phyloP scores from a whole-genome alignment of 2,888 invertebrate genomes.

The Helleia helle region DNA sequence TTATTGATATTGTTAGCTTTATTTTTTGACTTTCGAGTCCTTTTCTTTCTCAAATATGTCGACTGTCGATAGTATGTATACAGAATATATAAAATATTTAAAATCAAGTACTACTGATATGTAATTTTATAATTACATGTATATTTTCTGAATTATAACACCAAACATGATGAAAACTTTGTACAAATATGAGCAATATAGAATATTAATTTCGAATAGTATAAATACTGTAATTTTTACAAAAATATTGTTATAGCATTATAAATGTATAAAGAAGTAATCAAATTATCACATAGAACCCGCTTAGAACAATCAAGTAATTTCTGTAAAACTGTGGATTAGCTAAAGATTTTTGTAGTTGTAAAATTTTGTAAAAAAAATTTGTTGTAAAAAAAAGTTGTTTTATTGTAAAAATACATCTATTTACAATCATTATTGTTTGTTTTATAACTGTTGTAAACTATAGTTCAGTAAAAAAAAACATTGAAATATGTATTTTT shows the following conservation, averaged over 20 bases:
- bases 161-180: conserved; percentile 71
- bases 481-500: not conserved
- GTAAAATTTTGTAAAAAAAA: conserved; percentile 2
- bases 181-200: conserved; percentile 74
- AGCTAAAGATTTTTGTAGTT: conserved; percentile 4
- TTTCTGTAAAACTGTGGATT: conserved; percentile 1
- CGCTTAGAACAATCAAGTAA: conserved; percentile 35
- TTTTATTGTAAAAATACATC: conserved; percentile 3
- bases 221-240: conserved; percentile 49
- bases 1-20: conserved; percentile 10
- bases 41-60: conserved; percentile 21
- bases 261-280: conserved; percentile 49
- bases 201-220: conserved; percentile 54
- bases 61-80: conserved; percentile 12
- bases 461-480: no score
- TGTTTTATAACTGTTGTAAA: not conserved
- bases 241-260: conserved; percentile 58
- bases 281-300: conserved; percentile 28
- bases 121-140: conserved; percentile 49
- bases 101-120: conserved; percentile 35
- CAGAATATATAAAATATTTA: conserved; percentile 33
- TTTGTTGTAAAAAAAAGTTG: not conserved
- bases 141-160: conserved; percentile 67
- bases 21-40: conserved; percentile 15
- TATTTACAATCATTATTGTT: conserved; percentile 5